Base-by-base conservation (phyloP, 2,797 vertebrate species). In the Lagocephalus sceleratus region DNA sequence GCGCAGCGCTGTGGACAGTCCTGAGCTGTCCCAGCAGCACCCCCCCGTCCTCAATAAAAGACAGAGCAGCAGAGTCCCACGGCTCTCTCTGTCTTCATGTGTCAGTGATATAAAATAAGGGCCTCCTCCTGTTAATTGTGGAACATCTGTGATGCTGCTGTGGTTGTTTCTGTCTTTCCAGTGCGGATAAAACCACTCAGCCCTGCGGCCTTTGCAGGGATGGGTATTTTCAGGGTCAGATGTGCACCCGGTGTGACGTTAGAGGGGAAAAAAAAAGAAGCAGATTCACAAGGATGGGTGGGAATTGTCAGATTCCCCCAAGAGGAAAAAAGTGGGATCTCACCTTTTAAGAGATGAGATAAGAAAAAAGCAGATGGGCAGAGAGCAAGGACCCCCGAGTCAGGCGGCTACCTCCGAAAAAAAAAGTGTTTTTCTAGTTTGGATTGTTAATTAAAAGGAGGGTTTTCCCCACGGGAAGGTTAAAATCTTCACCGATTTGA, bases 391-490 rank as follows among this genome's bases (percentile, higher is more conserved):
- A 72, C 76, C 75, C 58, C 54, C 25, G 65, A 71, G 82, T 84
- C 77, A 78, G 82, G 73, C 45, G 54, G 51, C 82, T 75, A 80
- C 76, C 78, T 35, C 23, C 4, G 60, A 73, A 66, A 73, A 86
- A 81, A 68, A 84, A 80, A 83, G 77, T 63, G 73, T 81, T 83
- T 86, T 88, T 69, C 76, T 76, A 82, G 83, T 87, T 87, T 88
- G 65, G 82, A 75, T 77, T 64, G 59, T 75, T 88, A 86, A 90
- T 89, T 88, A 84, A 91, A 90, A 88, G 78, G 73, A 76, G 32
- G 11, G 82, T 62, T 76, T 73, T 77, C 83, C 83, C 82, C 85
- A 75, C 44, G 76, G 86, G 86, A 68, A 68, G 80, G 79, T 84
- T 86, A 76, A 84, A 85, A 79, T 74, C 73, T 66, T 78, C 66